These are phyloP conservation scores for Trididemnum clinides DNA, from an alignment of 23 tunicate species.

Conservation along the genomic window DNA sequence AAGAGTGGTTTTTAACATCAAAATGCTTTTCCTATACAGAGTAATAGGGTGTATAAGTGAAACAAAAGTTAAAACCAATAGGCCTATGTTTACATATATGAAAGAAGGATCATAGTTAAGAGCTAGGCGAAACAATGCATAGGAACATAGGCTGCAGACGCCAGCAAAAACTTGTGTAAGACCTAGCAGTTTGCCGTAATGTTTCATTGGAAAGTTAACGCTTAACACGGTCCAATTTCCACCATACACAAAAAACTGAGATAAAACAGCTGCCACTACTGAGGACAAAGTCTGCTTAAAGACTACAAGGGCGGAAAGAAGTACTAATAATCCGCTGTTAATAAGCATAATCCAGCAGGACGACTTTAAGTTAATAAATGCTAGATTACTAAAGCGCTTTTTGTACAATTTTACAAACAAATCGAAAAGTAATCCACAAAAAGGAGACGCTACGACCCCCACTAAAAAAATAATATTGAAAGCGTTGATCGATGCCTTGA, in stretches of 20 bases:
- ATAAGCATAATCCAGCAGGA: neutral
- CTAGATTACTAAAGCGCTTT: neutral
- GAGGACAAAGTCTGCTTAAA: neutral
- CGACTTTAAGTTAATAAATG: neutral
- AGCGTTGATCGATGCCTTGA: neutral
- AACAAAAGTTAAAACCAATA: neutral
- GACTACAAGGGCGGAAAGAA: neutral
- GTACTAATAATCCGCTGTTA: neutral
- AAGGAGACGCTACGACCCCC: neutral
- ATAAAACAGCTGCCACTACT: neutral
- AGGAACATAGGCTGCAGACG: neutral
- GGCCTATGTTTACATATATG: neutral
- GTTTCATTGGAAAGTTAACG: neutral
- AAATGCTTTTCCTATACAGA: neutral
- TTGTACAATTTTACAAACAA: neutral
- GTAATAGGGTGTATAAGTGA: neutral
- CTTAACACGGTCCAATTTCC: conserved; percentile 3
- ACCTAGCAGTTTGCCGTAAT: conserved; percentile 5
- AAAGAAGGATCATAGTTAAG: neutral
- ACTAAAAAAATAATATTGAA: neutral
- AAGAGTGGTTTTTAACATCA: too few relatives aligned
- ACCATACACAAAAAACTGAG: conserved; percentile 7
- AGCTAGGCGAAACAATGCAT: neutral
- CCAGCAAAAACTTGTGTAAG: conserved; percentile 1
- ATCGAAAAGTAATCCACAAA: conserved; percentile 6